Evolutionary conservation across 2,888 invertebrate genomes (phyloP).

Genomic region (Hipparchia semele): DNA sequence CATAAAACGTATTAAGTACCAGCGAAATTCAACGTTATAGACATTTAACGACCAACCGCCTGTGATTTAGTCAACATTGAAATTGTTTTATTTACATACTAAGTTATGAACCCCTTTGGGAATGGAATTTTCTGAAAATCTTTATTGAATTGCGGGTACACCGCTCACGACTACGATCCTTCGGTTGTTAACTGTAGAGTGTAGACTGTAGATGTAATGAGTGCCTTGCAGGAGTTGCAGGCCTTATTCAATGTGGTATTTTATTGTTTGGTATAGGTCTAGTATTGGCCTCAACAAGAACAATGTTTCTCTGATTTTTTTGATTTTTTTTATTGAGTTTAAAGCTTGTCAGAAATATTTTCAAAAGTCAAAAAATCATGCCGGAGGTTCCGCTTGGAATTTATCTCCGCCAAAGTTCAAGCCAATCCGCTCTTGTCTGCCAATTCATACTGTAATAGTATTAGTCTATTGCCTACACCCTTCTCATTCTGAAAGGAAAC

Average conservation of each 20-base stretch:
- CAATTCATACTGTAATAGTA: no score
- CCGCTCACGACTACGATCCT: not conserved
- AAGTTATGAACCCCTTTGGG: not conserved
- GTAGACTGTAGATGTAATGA: not conserved
- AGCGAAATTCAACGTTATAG: constrained; percentile 12
- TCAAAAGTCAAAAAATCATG: no score
- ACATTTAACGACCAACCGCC: constrained; percentile 9
- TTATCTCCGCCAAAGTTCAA: not conserved
- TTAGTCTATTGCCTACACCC: no score
- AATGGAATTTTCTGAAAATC: not conserved
- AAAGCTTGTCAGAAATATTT: no score
- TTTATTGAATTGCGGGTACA: not conserved
- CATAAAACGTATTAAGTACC: constrained; percentile 15
- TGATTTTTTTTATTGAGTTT: no score
- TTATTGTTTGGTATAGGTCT: no score
- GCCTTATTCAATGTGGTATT: no score
- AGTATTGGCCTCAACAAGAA: no score
- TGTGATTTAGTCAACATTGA: constrained; percentile 16
- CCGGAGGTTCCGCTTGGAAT: not conserved
- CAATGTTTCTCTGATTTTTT: no score
- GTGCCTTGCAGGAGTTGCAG: no score
- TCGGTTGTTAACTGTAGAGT: not conserved
- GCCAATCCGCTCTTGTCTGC: not conserved
- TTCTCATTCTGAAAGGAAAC: not conserved
- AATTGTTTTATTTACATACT: constrained; percentile 20